Evolutionary conservation across 1,140 invertebrate species (phyloP).

Genomic region (Diabrotica undecimpunctata): DNA sequence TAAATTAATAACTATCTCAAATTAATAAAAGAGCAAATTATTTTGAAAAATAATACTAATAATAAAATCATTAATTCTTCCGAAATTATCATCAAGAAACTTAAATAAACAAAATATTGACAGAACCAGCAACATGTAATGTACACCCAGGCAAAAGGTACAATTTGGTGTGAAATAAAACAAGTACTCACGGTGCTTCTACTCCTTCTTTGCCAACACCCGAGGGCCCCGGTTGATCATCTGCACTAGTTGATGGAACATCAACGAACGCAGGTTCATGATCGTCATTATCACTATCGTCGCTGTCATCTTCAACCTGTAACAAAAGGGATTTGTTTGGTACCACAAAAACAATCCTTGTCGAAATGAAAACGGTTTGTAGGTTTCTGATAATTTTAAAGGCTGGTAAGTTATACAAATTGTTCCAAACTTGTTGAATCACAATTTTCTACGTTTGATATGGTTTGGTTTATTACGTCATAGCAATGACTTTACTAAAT

Average conservation of each 20-base stretch:
- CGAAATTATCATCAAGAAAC: background rate
- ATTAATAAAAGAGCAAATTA: no score
- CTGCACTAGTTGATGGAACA: slow-evolving; percentile 51
- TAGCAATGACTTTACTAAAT: no score
- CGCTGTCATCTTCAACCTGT: slow-evolving; percentile 39
- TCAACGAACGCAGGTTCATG: slow-evolving; percentile 50
- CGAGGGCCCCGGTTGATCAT: slow-evolving; percentile 54
- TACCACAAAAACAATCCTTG: no score
- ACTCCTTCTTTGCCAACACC: slow-evolving; percentile 53
- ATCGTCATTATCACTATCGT: slow-evolving; percentile 33
- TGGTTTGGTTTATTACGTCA: no score
- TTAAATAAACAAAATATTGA: background rate
- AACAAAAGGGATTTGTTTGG: slow-evolving; percentile 15
- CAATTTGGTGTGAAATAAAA: slow-evolving; percentile 29
- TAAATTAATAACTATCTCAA: no score
- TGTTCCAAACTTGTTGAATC: no score
- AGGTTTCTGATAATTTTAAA: no score
- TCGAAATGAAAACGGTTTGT: no score
- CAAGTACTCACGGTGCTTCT: slow-evolving; percentile 56
- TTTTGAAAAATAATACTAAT: no score
- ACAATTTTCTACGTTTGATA: no score
- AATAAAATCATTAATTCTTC: no score
- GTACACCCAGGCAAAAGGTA: slow-evolving; percentile 27
- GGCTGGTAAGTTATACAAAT: no score
- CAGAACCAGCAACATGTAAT: slow-evolving; percentile 3